These are phyloP conservation scores for Pogona vitticeps DNA, from an alignment of 2,113 vertebrate species.

Conservation along the genomic window DNA sequence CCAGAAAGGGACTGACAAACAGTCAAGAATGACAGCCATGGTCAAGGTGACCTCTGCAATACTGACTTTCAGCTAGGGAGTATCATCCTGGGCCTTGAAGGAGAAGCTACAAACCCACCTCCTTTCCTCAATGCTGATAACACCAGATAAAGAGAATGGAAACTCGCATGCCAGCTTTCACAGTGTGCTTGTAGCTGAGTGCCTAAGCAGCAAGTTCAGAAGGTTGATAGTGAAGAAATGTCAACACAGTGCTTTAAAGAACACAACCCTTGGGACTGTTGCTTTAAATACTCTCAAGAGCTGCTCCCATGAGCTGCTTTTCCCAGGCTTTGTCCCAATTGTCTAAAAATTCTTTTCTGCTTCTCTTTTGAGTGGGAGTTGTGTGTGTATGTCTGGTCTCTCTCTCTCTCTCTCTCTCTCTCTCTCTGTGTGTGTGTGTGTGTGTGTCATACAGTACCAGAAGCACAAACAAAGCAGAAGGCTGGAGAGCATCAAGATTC, in stretches of 20 bases:
- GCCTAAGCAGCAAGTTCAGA: conserved; percentile 46
- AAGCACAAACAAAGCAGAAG: not conserved
- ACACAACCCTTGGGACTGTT: conserved; percentile 35
- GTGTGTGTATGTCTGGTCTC: too few species aligned
- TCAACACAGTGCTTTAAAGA: conserved; percentile 55
- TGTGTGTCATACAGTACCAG: not conserved
- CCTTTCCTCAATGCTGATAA: conserved; percentile 41
- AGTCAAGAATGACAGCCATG: not conserved
- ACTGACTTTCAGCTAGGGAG: conserved; percentile 33
- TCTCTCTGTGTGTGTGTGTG: too few species aligned
- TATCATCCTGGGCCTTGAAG: conserved; percentile 50
- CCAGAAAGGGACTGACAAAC: not conserved
- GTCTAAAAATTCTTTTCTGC: not conserved
- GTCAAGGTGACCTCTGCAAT: conserved; percentile 27
- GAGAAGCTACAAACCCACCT: conserved; percentile 33
- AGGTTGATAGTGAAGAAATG: conserved; percentile 64
- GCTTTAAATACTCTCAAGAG: conserved; percentile 52
- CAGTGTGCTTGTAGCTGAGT: conserved; percentile 42
- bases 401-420: too few species aligned
- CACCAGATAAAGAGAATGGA: conserved; percentile 59
- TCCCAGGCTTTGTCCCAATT: conserved; percentile 31
- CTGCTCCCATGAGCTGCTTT: not conserved
- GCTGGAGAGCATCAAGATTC: not conserved
- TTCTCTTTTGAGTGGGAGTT: not conserved
- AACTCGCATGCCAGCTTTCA: conserved; percentile 54